Evolutionary conservation across 2,113 vertebrate genomes (phyloP).

Genomic region (Synodontis membranacea): DNA sequence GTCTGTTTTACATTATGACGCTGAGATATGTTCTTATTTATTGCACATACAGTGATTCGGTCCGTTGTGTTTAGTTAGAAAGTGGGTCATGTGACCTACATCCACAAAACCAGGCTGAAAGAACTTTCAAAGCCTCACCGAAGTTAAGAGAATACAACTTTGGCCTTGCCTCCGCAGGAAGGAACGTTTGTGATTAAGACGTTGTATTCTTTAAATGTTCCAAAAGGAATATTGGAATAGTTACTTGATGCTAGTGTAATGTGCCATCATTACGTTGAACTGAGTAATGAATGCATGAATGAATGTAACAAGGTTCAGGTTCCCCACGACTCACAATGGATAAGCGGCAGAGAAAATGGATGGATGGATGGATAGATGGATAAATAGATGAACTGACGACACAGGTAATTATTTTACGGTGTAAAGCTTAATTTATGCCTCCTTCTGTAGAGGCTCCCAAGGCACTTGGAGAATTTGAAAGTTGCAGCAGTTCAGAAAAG

Average conservation of each 20-base stretch:
- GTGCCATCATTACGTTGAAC: not conserved
- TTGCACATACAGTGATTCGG: not conserved
- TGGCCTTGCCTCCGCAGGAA: not conserved
- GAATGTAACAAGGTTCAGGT: too few species aligned
- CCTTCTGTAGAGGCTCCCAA: not conserved
- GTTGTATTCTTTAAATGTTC: not conserved
- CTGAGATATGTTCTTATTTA: not conserved
- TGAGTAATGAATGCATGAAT: too few species aligned
- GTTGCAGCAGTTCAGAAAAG: too few species aligned
- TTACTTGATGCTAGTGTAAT: not conserved
- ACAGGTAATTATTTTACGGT: not conserved
- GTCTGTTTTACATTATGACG: not conserved
- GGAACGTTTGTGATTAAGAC: not conserved
- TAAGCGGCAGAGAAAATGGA: too few species aligned
- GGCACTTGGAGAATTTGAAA: not conserved
- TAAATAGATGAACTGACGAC: not conserved
- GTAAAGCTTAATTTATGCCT: not conserved
- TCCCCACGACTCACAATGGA: too few species aligned
- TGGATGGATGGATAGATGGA: not conserved
- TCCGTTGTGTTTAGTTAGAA: not conserved
- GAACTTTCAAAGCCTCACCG: not conserved
- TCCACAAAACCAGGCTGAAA: not conserved
- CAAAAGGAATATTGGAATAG: not conserved
- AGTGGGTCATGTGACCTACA: not conserved
- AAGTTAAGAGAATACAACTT: not conserved